phyloP scores from a whole-genome alignment of 1,140 invertebrate species.

The Aphis craccivora region DNA sequence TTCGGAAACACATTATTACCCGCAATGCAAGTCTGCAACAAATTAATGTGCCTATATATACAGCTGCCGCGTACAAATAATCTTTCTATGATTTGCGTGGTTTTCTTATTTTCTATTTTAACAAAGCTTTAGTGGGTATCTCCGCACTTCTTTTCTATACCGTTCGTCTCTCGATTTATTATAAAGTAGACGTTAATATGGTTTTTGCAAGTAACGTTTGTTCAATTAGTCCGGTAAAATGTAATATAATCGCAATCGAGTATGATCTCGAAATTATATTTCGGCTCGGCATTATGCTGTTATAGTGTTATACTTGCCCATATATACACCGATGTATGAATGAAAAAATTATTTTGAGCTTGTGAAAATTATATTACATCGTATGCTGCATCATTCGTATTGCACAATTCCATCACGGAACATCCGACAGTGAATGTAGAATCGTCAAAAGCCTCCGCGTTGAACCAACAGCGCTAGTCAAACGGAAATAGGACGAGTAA shows the following conservation, averaged over 20 bases:
- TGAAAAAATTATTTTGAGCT: neutral
- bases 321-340: neutral
- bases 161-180: neutral
- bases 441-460: neutral
- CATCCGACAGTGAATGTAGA: neutral
- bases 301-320: neutral
- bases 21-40: neutral
- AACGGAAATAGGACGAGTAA: neutral
- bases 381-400: neutral
- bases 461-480: neutral
- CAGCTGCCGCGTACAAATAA: neutral
- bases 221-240: neutral
- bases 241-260: neutral
- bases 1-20: slow-evolving; percentile 19
- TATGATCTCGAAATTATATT: neutral
- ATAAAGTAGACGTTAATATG: neutral
- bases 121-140: neutral
- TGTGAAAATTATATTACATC: too few species aligned
- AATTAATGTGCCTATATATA: neutral
- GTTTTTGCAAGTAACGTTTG: slow-evolving; percentile 7
- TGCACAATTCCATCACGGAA: too few species aligned
- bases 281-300: neutral
- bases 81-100: neutral
- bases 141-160: neutral
- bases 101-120: neutral